phyloP scores from a whole-genome alignment of 2,888 invertebrate species.

The Actias luna region DNA sequence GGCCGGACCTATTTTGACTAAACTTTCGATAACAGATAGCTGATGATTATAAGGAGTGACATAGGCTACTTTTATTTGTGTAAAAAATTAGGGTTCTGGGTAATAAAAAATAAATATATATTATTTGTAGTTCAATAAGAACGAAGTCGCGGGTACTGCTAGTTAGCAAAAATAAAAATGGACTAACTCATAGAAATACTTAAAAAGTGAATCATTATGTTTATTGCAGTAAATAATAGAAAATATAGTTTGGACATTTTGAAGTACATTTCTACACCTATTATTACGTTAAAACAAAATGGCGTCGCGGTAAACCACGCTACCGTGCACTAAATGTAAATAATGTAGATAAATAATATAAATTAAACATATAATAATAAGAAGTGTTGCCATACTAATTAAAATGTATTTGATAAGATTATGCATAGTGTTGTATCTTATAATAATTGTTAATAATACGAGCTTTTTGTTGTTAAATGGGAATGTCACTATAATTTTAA shows the following conservation, averaged over 20 bases:
- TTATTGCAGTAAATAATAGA: not conserved
- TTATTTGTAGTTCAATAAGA: too few relatives aligned
- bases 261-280: not conserved
- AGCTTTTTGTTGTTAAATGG: conserved; percentile 17
- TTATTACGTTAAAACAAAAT: not conserved
- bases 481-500: conserved; percentile 2
- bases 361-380: conserved; percentile 44
- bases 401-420: conserved; percentile 31
- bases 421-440: conserved; percentile 9
- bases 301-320: not conserved
- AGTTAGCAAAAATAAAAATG: too few relatives aligned
- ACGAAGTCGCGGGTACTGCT: too few relatives aligned
- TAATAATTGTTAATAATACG: conserved; percentile 7
- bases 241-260: not conserved
- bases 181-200: not conserved
- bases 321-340: conserved; percentile 10
- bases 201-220: not conserved
- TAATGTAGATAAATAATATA: conserved; percentile 13
- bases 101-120: too few relatives aligned
- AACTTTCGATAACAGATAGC: too few relatives aligned
- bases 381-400: conserved; percentile 60
- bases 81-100: too few relatives aligned
- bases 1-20: too few relatives aligned
- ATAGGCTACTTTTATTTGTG: too few relatives aligned
- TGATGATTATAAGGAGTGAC: too few relatives aligned